Percentiles rank a stretch among this genome's conserved stretches.
These are phyloP conservation scores for Phoxinus dragarum DNA, from an alignment of 2,797 vertebrate genomes.

Conservation along the genomic window DNA sequence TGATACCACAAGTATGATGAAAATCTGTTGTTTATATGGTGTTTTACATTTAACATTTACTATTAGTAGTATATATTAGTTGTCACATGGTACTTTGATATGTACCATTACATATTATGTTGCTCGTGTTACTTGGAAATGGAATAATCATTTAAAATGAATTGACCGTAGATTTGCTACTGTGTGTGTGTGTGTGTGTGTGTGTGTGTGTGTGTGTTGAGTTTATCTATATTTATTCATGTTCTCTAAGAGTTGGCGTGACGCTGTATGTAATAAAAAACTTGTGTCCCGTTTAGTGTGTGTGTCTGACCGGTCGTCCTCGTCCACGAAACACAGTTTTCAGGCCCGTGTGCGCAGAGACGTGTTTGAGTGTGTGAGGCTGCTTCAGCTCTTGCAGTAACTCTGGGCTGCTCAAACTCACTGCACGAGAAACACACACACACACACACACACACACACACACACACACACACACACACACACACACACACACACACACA, in stretches of 20 bases:
- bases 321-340: constrained; percentile 61
- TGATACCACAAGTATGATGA: background rate
- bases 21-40: background rate
- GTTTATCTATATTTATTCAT: background rate
- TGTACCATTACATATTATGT: background rate
- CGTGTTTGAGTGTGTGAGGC: constrained; percentile 53
- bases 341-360: constrained; percentile 41
- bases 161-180: background rate
- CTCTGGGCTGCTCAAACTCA: constrained; percentile 59
- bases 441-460: too few species aligned
- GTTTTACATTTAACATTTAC: background rate
- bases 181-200: background rate
- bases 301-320: constrained; percentile 50
- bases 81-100: background rate
- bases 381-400: constrained; percentile 59
- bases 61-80: background rate
- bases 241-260: background rate
- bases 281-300: background rate
- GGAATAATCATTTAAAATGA: background rate
- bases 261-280: background rate
- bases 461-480: too few species aligned
- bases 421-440: constrained; percentile 1
- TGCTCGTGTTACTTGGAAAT: background rate
- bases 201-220: constrained; percentile 1
- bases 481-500: background rate